Evolutionary conservation across 2,888 invertebrate genomes (phyloP), one percentile per base, ranked within the genome.

Genomic region (Zhengitettix transpicula): DNA sequence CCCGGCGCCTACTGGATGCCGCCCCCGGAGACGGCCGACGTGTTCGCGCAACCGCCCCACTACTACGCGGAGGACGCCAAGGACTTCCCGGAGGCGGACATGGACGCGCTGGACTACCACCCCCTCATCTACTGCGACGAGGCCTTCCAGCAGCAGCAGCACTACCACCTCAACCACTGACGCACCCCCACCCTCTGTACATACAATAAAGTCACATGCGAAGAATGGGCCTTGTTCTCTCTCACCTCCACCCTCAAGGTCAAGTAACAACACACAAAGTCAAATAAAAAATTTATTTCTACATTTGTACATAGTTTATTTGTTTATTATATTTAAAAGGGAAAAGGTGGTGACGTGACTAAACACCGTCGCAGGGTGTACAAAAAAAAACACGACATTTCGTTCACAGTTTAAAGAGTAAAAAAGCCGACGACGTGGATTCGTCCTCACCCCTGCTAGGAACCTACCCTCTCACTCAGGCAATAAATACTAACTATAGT

Each of bases 271-370:
- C 12, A 53, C 14, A n/a, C 14, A n/a, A 16, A 16, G 28, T 55
- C 40, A 55, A 61, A 58, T 58, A 61, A 58, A 60, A 58, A 55
- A 61, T 17, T 61, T 56, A 56, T 58, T 61, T 17, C 58, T 61
- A 61, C 61, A 55, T 61, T 58, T 61, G 58, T 61, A 61, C 61
- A 61, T 51, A 55, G 10, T 51, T 40, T 16, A 17, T 28, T 53
- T 16, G 11, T 17, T 16, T 41, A 55, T 14, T 8, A 47, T 47
- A 8, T 47, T 47, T n/a, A 47, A n/a, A 14, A 47, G n/a, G 47
- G 47, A 17, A 40, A 55, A 55, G 14, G 11, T 40, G 40, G 55
- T 40, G 55, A 55, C 55, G 12, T 9, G 15, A 52, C 40, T 7
- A 11, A 12, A 40, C 55, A 55, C 41, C 55, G n/a, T 28, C 41